Evolutionary conservation across 2,113 vertebrate genomes (phyloP), one percentile per base, ranked within the genome.

Genomic region (Zapornia atra): DNA sequence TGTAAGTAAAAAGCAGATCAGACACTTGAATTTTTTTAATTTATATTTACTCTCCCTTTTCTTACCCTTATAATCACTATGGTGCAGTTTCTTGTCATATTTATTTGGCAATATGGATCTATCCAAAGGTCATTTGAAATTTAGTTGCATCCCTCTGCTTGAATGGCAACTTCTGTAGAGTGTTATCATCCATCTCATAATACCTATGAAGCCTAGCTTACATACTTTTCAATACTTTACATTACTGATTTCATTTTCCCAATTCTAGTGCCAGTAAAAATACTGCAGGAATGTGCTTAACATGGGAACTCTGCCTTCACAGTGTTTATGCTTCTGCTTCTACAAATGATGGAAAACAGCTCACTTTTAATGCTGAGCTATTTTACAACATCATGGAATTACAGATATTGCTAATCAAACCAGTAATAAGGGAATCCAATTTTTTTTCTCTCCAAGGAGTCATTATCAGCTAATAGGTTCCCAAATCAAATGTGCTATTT

Each of bases 371-470:
- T 53, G 21, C 29, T 64, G 80, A 70, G 48, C 34, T 81, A 8
- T 89, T 86, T 94, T 81, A 66, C 53, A 82, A 29, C 50, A 40
- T 68, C 34, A 40, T n/a, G 38, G 80, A 86, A 60, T 78, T 94
- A 75, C 56, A 82, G 72, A 84, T 89, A 83, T 64, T 88, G 34
- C 76, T 95, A 91, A 89, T 94, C 83, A 96, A 78, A 79, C 38
- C 21, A 68, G 53, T 60, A 86, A 51, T 75, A 81, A 73, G 24
- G 15, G 42, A 83, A 83, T 81, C n/a, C 28, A 51, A 0, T 54
- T 80, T 77, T 94, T 94, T 88, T 50, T 18, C 42, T 71, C 34
- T 84, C 48, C 34, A 29, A 63, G 87, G 69, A 91, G 61, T 84
- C 61, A 69, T 92, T 92, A 89, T 77, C 66, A 75, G 34, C 48